Evolutionary conservation across 2,888 invertebrate species (phyloP), one percentile per base, ranked within the genome.

Genomic region (Calephelis perditalis): DNA sequence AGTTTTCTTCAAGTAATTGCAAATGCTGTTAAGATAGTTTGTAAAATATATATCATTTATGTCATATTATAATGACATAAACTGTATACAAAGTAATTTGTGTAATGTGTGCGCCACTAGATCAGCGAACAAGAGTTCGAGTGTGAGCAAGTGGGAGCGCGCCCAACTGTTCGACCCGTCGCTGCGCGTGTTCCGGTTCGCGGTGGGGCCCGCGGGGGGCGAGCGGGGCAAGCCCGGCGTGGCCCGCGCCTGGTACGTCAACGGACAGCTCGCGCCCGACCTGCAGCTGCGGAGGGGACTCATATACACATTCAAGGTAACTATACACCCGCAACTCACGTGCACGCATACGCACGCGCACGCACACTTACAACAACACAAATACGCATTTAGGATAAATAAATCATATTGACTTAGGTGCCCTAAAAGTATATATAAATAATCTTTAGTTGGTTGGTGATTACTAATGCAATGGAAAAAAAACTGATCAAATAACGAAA

Each of bases 161-260:
- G 92, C 93, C 73, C 92, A 95, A 58, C 92, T 96, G 62, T 92
- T 92, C 74, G 94, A 94, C 81, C 92, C 93, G 73, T 92, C 95
- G 58, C 92, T 96, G 62, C 93, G 96, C 68, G 94, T 95, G 60
- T 97, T 98, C 78, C 93, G 92, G 65, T 95, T 97, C 36, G 93
- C 95, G 63, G 83, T 98, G 61, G 98, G 98, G 0, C 96, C 97
- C 5, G 94, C 96, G 37, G 98, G 96, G 6, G 96, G 95, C 58
- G 91, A 94, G 58, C 94, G 94, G 62, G 93, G 93, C 57, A 63
- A 65, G 62, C 77, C 92, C 93, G 40, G 93, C 64, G 79, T 94
- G 94, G 55, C 91, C 93, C 57, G 94, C 94, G 65, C 97, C 10
- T 98, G 97, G 97, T 98, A 98, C 84, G 95, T 98, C 65, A 98